These are phyloP conservation scores for Pachyuromys duprasi DNA, from an alignment of 2,797 vertebrate species.

Conservation along the genomic window DNA sequence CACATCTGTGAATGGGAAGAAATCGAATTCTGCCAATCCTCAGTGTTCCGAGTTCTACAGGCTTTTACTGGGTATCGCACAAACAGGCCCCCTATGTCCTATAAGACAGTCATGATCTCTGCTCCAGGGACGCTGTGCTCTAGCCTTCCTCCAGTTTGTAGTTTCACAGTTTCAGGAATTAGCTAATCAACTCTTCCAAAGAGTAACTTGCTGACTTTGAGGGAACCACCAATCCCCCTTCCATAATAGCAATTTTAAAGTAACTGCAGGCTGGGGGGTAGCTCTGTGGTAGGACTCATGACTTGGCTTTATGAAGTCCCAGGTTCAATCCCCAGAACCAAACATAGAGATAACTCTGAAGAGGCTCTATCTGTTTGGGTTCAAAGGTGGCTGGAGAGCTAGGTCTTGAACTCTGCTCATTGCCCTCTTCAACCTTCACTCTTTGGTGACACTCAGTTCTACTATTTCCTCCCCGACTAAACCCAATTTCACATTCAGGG, in stretches of 20 bases:
- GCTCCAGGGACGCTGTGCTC: not conserved
- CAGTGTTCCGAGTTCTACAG: not conserved
- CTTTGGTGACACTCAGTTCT: not conserved
- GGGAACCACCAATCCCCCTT: not conserved
- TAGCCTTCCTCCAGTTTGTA: not conserved
- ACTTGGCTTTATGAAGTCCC: not conserved
- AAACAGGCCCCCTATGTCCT: not conserved
- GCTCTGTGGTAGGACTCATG: not conserved
- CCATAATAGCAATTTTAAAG: not conserved
- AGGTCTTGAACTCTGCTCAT: not conserved
- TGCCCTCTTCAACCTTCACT: not conserved
- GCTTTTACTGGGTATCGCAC: not conserved
- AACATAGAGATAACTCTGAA: conserved; percentile 10
- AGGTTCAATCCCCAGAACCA: not conserved
- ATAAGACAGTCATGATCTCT: not conserved
- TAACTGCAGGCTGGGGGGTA: not conserved
- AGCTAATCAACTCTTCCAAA: not conserved
- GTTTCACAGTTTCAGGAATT: not conserved
- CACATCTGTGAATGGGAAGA: not conserved
- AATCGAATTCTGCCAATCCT: not conserved
- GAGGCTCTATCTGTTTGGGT: not conserved
- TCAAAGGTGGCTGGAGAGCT: not conserved
- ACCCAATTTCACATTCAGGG: not conserved
- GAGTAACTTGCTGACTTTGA: not conserved
- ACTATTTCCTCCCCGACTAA: not conserved